phyloP scores from a whole-genome alignment of 2,797 vertebrate species.

The Parambassis ranga region DNA sequence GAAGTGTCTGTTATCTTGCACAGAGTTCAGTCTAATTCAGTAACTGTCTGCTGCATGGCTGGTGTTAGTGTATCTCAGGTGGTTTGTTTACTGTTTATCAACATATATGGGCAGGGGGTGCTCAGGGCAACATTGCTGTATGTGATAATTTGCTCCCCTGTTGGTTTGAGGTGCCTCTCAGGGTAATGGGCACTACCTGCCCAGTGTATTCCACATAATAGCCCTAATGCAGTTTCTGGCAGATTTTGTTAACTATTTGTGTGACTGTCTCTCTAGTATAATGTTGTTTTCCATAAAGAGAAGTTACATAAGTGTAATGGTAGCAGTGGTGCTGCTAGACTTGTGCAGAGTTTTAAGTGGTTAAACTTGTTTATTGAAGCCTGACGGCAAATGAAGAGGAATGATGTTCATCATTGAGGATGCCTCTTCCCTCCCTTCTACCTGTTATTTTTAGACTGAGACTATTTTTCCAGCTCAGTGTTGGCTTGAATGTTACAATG shows the following conservation, averaged over 20 bases:
- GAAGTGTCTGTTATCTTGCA: not conserved
- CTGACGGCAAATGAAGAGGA: not conserved
- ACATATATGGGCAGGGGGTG: not conserved
- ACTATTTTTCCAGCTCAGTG: not conserved
- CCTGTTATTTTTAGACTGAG: not conserved
- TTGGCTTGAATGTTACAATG: slow-evolving; percentile 28
- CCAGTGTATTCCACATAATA: not conserved
- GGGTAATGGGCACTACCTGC: not conserved
- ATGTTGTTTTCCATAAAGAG: slow-evolving; percentile 1
- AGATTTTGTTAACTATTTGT: not conserved
- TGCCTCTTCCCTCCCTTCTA: not conserved
- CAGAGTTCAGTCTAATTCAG: not conserved
- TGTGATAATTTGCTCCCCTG: not conserved
- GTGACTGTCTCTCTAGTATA: slow-evolving; percentile 1
- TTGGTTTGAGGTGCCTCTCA: not conserved
- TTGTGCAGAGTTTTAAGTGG: slow-evolving; percentile 12
- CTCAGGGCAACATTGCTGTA: not conserved
- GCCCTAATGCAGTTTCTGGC: slow-evolving; percentile 6
- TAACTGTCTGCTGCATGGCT: not conserved
- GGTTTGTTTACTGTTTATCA: not conserved
- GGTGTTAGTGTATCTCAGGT: not conserved
- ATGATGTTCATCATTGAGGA: not conserved
- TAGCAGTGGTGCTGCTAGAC: not conserved
- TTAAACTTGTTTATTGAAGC: not conserved
- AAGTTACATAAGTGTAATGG: not conserved